Conservation (phyloP, 2,888 invertebrate species). For the Leuctra nigra region DNA sequence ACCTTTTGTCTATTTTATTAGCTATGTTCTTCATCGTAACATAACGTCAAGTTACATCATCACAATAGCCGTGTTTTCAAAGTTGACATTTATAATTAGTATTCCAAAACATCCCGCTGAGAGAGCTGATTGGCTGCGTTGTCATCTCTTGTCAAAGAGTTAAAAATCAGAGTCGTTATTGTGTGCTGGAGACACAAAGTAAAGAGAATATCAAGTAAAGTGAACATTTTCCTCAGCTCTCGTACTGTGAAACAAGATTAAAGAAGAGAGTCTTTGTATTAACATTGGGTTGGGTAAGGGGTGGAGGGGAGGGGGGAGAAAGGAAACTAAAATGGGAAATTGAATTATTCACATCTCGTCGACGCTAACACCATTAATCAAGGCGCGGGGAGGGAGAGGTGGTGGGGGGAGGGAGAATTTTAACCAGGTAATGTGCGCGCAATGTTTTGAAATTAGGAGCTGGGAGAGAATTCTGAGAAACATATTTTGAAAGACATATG, state of each 20-base stretch:
- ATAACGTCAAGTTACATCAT: too few relatives aligned
- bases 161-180: slow-evolving; percentile 17
- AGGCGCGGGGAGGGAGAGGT: slow-evolving; percentile 16
- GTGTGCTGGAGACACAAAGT: slow-evolving; percentile 14
- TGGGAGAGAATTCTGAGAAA: slow-evolving; percentile 1
- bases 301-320: neutral
- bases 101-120: neutral
- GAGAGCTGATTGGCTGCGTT: slow-evolving; percentile 4
- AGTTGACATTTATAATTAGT: slow-evolving; percentile 11
- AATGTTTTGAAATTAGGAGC: slow-evolving; percentile 7
- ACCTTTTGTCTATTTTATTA: too few relatives aligned
- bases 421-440: slow-evolving; percentile 22
- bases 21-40: too few relatives aligned
- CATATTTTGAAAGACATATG: too few relatives aligned
- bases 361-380: slow-evolving; percentile 27
- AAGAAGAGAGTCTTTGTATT: slow-evolving; percentile 10
- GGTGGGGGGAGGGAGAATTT: slow-evolving; percentile 20
- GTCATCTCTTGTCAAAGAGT: neutral
- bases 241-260: slow-evolving; percentile 21
- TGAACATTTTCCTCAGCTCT: slow-evolving; percentile 17
- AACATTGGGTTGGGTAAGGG: neutral
- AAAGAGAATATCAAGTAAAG: slow-evolving; percentile 5
- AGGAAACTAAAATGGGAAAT: slow-evolving; percentile 27
- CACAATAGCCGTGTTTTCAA: slow-evolving; percentile 3
- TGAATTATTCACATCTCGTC: slow-evolving; percentile 28